Percentiles rank a stretch among this genome's conserved stretches.
Evolutionary conservation across 2,888 invertebrate genomes (phyloP).

Genomic region (Phorcus lineatus): DNA sequence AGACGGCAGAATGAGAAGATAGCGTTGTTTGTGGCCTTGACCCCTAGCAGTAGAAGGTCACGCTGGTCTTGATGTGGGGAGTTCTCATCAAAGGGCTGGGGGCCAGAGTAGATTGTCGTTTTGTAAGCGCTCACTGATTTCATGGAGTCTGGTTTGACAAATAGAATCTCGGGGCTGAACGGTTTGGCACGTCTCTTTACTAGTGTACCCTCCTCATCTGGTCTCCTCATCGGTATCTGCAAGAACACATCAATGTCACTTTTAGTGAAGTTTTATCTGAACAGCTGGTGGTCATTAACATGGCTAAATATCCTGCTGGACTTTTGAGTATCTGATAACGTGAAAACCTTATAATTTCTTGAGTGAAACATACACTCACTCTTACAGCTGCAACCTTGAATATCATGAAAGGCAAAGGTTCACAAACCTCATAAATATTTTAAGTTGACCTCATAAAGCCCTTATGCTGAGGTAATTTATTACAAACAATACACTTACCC

Average conservation of each 20-base stretch:
- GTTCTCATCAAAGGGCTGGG: neutral
- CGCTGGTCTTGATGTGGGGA: neutral
- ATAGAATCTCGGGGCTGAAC: neutral
- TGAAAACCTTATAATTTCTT: too few relatives aligned
- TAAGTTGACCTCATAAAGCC: too few relatives aligned
- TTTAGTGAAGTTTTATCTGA: neutral
- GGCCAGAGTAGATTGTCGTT: slow-evolving; percentile 34
- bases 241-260: neutral
- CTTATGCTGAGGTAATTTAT: too few relatives aligned
- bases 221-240: slow-evolving; percentile 46
- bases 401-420: neutral
- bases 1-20: slow-evolving; percentile 72
- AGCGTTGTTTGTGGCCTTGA: slow-evolving; percentile 54
- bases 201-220: neutral
- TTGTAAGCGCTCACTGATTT: slow-evolving; percentile 27
- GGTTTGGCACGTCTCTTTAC: slow-evolving; percentile 8
- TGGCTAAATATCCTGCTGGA: too few relatives aligned
- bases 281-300: neutral
- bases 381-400: neutral
- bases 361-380: too few relatives aligned
- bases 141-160: slow-evolving; percentile 2
- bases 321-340: too few relatives aligned
- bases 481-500: too few relatives aligned
- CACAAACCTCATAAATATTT: too few relatives aligned
- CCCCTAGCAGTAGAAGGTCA: slow-evolving; percentile 40